phyloP scores from a whole-genome alignment of 2,888 invertebrate genomes.

The Andrena dorsata region DNA sequence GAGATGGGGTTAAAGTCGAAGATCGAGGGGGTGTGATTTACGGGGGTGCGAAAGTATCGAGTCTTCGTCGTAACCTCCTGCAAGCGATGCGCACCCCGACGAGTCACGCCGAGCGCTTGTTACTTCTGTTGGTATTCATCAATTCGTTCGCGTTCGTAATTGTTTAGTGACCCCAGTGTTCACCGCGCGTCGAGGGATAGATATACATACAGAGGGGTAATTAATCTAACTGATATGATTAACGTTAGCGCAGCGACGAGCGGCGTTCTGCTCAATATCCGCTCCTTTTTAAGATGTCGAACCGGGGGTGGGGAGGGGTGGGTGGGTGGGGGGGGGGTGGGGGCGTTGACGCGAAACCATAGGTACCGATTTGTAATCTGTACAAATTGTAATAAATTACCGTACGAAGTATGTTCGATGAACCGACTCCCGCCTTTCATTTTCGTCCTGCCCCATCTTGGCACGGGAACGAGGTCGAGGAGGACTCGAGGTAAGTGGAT shows the following conservation, averaged over 20 bases:
- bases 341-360: conserved; percentile 60
- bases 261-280: conserved; percentile 73
- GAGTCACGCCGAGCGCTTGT: conserved; percentile 23
- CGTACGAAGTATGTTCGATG: conserved; percentile 60
- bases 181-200: conserved; percentile 63
- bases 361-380: conserved; percentile 75
- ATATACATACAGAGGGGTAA: conserved; percentile 69
- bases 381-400: conserved; percentile 77
- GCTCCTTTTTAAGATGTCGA: conserved; percentile 72
- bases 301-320: conserved; percentile 28
- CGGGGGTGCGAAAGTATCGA: conserved; percentile 4
- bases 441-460: background rate
- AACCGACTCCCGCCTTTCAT: background rate
- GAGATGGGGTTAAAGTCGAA: background rate
- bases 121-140: background rate
- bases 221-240: conserved; percentile 62
- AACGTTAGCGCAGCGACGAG: conserved; percentile 73
- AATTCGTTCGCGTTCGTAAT: conserved; percentile 11
- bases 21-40: background rate
- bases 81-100: conserved; percentile 39
- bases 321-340: background rate
- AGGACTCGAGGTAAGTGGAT: conserved; percentile 15
- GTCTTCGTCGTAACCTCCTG: conserved; percentile 43
- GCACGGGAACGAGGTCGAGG: background rate
- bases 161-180: conserved; percentile 66